Percentiles rank a stretch among this genome's conserved stretches.
Evolutionary conservation across 92 coral and sea anemone genomes (phyloP).

Genomic region (Palythoa grandis): DNA sequence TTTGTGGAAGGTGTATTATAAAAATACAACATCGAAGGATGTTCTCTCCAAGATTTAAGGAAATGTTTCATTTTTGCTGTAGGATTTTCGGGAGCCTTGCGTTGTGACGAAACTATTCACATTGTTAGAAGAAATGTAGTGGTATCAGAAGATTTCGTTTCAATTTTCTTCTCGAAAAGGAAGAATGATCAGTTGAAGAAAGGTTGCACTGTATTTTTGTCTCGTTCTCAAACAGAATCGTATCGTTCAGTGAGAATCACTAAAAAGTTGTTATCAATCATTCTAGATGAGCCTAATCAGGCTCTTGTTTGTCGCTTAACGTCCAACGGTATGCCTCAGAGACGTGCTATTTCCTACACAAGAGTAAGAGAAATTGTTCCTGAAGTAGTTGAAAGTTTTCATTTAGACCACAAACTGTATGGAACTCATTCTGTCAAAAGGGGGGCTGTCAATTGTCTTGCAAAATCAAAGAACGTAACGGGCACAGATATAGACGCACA

Average conservation of each 20-base stretch:
- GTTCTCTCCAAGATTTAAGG: conserved; percentile 29
- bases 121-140: conserved; percentile 21
- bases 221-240: conserved; percentile 4
- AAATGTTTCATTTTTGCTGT: conserved; percentile 21
- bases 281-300: conserved; percentile 45
- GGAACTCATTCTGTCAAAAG: conserved; percentile 61
- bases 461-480: neutral
- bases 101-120: conserved; percentile 28
- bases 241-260: conserved; percentile 52
- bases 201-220: neutral
- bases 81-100: conserved; percentile 31
- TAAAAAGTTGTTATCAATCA: conserved; percentile 34
- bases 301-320: conserved; percentile 48
- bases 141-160: neutral
- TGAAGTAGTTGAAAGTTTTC: conserved; percentile 8
- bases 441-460: conserved; percentile 45
- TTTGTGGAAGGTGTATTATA: conserved; percentile 6
- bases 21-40: conserved; percentile 16
- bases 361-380: conserved; percentile 50
- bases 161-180: neutral
- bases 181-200: neutral
- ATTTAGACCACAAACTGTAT: conserved; percentile 27
- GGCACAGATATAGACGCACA: conserved; percentile 17
- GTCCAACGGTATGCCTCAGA: neutral
- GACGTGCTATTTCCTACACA: conserved; percentile 48